Percentiles rank a stretch among this genome's conserved stretches.
Evolutionary conservation across 2,888 invertebrate species (phyloP).

Genomic region (Digitonthophagus gazella): DNA sequence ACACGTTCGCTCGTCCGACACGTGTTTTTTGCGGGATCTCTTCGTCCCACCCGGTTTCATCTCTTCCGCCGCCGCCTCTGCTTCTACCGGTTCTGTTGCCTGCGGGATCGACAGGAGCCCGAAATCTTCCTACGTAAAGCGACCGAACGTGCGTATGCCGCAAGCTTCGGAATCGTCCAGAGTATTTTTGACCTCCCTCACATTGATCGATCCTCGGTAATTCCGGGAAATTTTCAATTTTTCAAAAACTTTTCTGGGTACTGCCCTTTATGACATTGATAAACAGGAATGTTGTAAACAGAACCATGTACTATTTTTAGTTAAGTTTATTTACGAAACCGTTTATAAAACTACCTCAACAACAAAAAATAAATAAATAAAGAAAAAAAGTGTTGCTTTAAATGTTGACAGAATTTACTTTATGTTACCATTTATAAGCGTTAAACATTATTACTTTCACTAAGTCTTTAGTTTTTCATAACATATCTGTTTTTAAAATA

Average conservation of each 20-base stretch:
- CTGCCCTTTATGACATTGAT: too few species aligned
- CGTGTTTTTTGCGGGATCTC: slow-evolving; percentile 18
- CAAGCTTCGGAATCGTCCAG: neutral
- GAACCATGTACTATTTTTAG: too few species aligned
- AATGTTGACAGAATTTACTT: too few species aligned
- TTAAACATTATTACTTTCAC: too few species aligned
- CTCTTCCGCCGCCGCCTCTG: neutral
- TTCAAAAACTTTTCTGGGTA: too few species aligned
- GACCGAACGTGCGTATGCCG: neutral
- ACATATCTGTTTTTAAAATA: too few species aligned
- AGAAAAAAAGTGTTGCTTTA: neutral
- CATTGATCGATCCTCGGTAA: neutral
- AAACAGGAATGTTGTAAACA: too few species aligned
- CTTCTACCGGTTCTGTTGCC: neutral
- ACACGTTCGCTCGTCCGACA: slow-evolving; percentile 22
- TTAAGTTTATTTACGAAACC: too few species aligned
- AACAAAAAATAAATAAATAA: neutral
- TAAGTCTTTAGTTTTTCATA: too few species aligned
- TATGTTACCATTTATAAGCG: too few species aligned
- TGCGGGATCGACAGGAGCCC: neutral
- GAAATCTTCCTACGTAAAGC: neutral
- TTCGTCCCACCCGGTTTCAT: slow-evolving; percentile 3
- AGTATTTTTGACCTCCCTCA: neutral
- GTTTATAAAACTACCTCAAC: too few species aligned
- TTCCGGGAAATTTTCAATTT: neutral